These are phyloP conservation scores for Deilephila elpenor DNA, from an alignment of 2,888 invertebrate genomes.

Conservation along the genomic window DNA sequence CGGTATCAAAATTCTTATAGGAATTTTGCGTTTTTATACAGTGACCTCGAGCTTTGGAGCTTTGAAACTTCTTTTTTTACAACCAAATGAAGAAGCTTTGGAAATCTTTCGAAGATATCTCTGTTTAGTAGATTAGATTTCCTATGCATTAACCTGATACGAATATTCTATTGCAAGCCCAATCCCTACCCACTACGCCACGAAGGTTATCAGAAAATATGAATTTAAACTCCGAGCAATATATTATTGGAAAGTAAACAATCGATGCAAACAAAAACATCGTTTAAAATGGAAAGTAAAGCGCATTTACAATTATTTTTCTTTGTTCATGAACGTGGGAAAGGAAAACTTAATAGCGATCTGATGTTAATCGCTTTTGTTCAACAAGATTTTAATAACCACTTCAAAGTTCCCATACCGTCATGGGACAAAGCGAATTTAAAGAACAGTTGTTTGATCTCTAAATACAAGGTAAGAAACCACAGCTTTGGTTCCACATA, in stretches of 20 bases:
- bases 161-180: too few relatives aligned
- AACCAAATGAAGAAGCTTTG: neutral
- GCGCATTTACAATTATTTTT: constrained; percentile 30
- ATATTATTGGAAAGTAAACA: neutral
- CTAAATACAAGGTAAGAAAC: too few relatives aligned
- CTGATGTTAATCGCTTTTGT: constrained; percentile 16
- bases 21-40: too few relatives aligned
- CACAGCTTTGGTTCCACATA: too few relatives aligned
- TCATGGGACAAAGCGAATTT: neutral
- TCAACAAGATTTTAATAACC: constrained; percentile 7
- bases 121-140: too few relatives aligned
- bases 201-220: too few relatives aligned
- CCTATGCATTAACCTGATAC: neutral
- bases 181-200: too few relatives aligned
- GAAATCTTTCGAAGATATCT: neutral
- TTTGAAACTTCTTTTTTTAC: too few relatives aligned
- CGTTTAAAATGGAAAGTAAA: constrained; percentile 41
- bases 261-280: constrained; percentile 27
- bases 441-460: neutral
- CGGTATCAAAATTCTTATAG: too few relatives aligned
- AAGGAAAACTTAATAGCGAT: constrained; percentile 35
- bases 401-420: neutral
- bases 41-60: too few relatives aligned
- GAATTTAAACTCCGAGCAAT: neutral
- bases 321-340: constrained; percentile 43